Evolutionary conservation across 2,797 vertebrate species (phyloP), one percentile per base, ranked within the genome.

Genomic region (Sebastiscus albofasciatus): DNA sequence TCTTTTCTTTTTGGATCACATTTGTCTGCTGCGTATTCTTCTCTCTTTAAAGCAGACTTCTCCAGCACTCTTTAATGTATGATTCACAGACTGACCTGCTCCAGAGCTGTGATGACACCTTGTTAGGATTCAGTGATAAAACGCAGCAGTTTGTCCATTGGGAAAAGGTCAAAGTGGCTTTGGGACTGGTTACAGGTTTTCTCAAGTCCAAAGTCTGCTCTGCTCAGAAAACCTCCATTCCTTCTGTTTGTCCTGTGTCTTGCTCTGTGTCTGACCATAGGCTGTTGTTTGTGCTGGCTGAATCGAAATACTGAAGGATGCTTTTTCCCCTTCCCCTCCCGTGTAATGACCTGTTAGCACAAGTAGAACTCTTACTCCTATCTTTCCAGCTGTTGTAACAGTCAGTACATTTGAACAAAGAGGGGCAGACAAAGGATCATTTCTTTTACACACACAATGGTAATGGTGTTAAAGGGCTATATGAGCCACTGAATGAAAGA

Each of bases 121-220:
- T 62, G 69, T 49, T 66, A 11, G 26, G 76, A 72, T 77, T 67
- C 49, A 36, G 60, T 29, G 56, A 61, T 75, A 62, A 62, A 82
- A 70, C 31, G 12, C 36, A 60, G 34, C n/a, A 31, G 9, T 58
- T 54, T 65, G 36, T 74, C 31, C 55, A 11, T 13, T 72, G n/a
- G n/a, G 18, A 75, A 33, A 69, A 72, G 60, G 58, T 60, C 69
- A 60, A 10, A 69, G 68, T 39, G 29, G 61, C 71, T 81, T 58
- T 49, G 52, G 31, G 65, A 13, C 31, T 58, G 58, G 77, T 85
- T 27, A 83, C 55, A 11, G 22, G 22, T 26, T 75, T 90, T 80
- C 24, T 81, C 65, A 72, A 79, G 81, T 83, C 79, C 88, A 89
- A 85, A 79, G 87, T 91, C 69, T 80, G n/a, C 52, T 5, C 42